A percentile compares a stretch with the other conserved stretches of the same genome.
phyloP scores from a whole-genome alignment of 2,888 invertebrate species.

The Theretra japonica region DNA sequence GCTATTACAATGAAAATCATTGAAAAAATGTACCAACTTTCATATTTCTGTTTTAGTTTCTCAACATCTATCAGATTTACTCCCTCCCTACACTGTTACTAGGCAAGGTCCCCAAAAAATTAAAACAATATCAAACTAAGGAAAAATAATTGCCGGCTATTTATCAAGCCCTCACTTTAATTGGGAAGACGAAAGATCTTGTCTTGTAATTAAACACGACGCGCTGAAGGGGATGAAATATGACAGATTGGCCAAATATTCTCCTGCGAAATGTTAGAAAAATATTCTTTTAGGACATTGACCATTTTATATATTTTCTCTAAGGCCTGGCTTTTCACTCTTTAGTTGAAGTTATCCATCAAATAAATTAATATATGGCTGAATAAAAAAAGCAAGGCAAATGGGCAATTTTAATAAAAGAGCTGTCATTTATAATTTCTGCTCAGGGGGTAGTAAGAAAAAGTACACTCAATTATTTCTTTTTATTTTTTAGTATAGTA shows the following conservation, averaged over 20 bases:
- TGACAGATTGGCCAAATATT: slow-evolving; percentile 17
- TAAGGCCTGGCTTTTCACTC: too few relatives aligned
- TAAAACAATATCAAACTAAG: background rate
- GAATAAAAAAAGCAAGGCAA: too few relatives aligned
- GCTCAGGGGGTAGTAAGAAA: too few relatives aligned
- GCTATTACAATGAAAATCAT: too few relatives aligned
- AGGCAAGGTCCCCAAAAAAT: background rate
- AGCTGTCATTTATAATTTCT: too few relatives aligned
- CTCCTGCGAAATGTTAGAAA: background rate
- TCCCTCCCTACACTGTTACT: background rate
- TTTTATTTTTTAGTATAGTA: too few relatives aligned
- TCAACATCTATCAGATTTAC: background rate
- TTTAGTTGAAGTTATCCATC: too few relatives aligned
- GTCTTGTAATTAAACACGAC: slow-evolving; percentile 14
- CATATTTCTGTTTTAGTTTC: background rate
- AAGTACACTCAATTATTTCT: too few relatives aligned
- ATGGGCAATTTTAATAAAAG: too few relatives aligned
- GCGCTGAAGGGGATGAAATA: slow-evolving; percentile 14
- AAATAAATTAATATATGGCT: too few relatives aligned
- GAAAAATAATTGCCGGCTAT: background rate
- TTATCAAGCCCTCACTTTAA: slow-evolving; percentile 24
- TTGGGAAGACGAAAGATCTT: slow-evolving; percentile 16
- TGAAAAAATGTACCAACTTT: background rate
- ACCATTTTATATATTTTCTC: background rate
- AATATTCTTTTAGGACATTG: background rate